A percentile compares a stretch with the other conserved stretches of the same genome.
phyloP scores from a whole-genome alignment of 1,140 invertebrate species.

The Laupala kohalensis region DNA sequence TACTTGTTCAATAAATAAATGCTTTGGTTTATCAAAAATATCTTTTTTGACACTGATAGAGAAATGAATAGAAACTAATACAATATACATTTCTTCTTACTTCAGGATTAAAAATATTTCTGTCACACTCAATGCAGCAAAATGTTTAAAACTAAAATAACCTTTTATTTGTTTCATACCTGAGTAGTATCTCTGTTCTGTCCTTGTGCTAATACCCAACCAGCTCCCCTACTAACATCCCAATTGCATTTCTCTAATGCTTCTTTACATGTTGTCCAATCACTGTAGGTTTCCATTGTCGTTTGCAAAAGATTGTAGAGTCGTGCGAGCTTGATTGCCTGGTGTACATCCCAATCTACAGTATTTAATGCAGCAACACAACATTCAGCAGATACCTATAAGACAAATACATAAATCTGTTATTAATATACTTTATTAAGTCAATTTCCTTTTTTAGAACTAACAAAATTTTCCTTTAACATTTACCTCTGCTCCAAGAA shows the following conservation, averaged over 20 bases:
- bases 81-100: too few species aligned
- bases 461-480: background rate
- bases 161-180: slow-evolving; percentile 4
- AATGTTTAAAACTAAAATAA: background rate
- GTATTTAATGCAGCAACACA: slow-evolving; percentile 69
- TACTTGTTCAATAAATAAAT: too few species aligned
- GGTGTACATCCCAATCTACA: slow-evolving; percentile 77
- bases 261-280: slow-evolving; percentile 6
- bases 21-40: too few species aligned
- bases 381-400: slow-evolving; percentile 58
- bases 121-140: too few species aligned
- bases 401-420: background rate
- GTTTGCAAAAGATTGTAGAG: slow-evolving; percentile 48
- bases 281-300: slow-evolving; percentile 23
- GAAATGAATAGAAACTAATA: too few species aligned
- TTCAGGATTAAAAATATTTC: too few species aligned
- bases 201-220: slow-evolving; percentile 14
- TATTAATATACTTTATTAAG: background rate
- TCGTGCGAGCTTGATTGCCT: slow-evolving; percentile 74
- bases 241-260: slow-evolving; percentile 13
- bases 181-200: slow-evolving; percentile 12
- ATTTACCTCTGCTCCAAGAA: slow-evolving; percentile 66
- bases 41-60: too few species aligned
- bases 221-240: slow-evolving; percentile 15
- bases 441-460: background rate